Base-by-base conservation (phyloP, 2,113 vertebrate species). In the Poicephalus meyeri region DNA sequence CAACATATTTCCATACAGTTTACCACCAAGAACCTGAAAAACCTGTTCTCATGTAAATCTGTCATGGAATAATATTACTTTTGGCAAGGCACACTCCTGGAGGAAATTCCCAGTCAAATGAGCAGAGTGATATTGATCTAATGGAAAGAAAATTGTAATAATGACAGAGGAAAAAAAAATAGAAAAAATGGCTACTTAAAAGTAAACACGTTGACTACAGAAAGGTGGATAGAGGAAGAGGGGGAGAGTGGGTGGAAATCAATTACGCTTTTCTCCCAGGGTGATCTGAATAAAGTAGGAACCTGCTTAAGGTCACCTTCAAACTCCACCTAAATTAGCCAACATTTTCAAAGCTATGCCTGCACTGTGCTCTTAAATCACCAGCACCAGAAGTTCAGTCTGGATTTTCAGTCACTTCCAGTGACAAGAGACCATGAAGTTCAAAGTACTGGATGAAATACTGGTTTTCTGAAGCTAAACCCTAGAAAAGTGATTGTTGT, bases 31-130 rank as follows among this genome's bases (percentile, higher is more conserved):
- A 92, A 94, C 91, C 64, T 91, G 84, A 95, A 80, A 92, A 95
- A 96, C 86, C 64, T 65, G 63, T 60, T 97, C 72, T 93, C 58
- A 95, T 92, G 93, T 83, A 96, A 95, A 94, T 97, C 49, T 84
- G 47, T 72, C 89, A 71, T 88, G 52, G 96, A 95, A 86, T 91
- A 95, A 95, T 86, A 97, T 58, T 89, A 83, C 84, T 94, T 85
- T 73, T 94, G 53, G 80, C 64, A 91, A 87, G 31, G 50, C 46
- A 85, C 7, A 16, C 70, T 76, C 65, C 86, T 86, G 11, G 4
- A 37, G 79, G 91, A 89, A 97, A 96, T 94, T 88, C 70, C 79
- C 68, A 72, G 71, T 68, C 77, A 55, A 74, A 50, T 50, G 13
- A 95, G 81, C 42, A 77, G 50, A 71, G 66, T 12, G 70, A 90